phyloP scores from a whole-genome alignment of 2,113 vertebrate species.

The Bombycilla garrulus region DNA sequence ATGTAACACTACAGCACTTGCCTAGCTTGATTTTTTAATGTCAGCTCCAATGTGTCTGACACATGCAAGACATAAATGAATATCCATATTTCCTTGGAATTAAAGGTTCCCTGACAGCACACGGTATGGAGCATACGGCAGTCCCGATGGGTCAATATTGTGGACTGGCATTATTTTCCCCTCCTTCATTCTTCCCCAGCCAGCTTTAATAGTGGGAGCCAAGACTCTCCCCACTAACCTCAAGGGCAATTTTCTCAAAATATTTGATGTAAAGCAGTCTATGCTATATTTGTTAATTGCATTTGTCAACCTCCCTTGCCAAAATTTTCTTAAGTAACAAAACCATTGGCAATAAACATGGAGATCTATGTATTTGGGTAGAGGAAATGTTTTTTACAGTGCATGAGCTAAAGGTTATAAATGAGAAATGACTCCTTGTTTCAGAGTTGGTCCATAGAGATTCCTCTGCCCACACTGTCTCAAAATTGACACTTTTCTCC shows the following conservation, averaged over 20 bases:
- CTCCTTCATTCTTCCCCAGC: neutral
- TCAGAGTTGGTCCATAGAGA: neutral
- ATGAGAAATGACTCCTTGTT: neutral
- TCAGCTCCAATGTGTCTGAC: conserved; percentile 49
- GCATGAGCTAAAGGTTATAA: neutral
- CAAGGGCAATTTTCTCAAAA: conserved; percentile 18
- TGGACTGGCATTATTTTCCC: conserved; percentile 15
- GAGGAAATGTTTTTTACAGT: neutral
- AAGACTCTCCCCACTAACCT: neutral
- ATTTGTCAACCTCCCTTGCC: conserved; percentile 24
- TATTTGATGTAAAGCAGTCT: conserved; percentile 35
- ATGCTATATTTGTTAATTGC: conserved; percentile 38
- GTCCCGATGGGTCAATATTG: neutral
- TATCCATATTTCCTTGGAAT: conserved; percentile 53
- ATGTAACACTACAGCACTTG: conserved; percentile 52
- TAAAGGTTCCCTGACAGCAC: conserved; percentile 27
- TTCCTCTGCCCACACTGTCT: neutral
- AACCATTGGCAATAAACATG: neutral
- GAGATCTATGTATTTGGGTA: neutral
- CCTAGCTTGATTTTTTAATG: conserved; percentile 48
- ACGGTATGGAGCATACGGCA: neutral
- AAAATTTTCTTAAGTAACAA: conserved; percentile 20
- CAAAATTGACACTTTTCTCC: neutral
- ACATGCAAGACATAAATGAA: conserved; percentile 48
- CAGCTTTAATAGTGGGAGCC: neutral